phyloP scores from a whole-genome alignment of 2,113 vertebrate species.

The Microtus richardsoni region DNA sequence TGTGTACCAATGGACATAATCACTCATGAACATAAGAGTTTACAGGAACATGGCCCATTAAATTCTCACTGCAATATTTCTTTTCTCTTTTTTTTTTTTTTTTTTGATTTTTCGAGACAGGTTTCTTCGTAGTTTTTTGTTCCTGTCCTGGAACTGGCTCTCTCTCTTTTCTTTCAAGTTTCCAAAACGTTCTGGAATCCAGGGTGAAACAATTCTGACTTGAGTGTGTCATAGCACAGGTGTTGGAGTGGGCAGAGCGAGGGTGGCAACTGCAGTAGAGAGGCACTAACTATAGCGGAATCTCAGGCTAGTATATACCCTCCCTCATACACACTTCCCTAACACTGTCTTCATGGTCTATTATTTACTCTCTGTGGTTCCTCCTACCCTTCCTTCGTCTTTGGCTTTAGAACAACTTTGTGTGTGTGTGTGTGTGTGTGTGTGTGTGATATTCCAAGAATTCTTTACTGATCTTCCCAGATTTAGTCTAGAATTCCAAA shows the following conservation, averaged over 20 bases:
- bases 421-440: no score
- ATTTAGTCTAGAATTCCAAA: constrained; percentile 40
- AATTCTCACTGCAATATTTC: not conserved
- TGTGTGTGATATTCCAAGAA: not conserved
- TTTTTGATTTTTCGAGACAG: not conserved
- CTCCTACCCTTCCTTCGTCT: not conserved
- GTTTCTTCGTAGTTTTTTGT: no score
- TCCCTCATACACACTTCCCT: not conserved
- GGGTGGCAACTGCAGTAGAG: not conserved
- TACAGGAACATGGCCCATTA: not conserved
- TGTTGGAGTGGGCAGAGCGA: not conserved
- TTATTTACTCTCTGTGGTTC: not conserved
- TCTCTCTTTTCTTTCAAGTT: not conserved
- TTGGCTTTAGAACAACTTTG: not conserved
- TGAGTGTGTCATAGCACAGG: not conserved
- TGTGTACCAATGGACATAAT: not conserved
- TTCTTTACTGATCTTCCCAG: constrained; percentile 20
- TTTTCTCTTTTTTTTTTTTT: not conserved
- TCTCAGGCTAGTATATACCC: not conserved
- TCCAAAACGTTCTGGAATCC: constrained; percentile 21
- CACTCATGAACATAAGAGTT: not conserved
- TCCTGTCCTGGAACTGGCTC: no score
- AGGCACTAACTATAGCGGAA: not conserved
- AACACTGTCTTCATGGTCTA: not conserved
- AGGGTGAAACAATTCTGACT: not conserved